Conservation (phyloP, 2,797 vertebrate genomes). For the Mergus octosetaceus region DNA sequence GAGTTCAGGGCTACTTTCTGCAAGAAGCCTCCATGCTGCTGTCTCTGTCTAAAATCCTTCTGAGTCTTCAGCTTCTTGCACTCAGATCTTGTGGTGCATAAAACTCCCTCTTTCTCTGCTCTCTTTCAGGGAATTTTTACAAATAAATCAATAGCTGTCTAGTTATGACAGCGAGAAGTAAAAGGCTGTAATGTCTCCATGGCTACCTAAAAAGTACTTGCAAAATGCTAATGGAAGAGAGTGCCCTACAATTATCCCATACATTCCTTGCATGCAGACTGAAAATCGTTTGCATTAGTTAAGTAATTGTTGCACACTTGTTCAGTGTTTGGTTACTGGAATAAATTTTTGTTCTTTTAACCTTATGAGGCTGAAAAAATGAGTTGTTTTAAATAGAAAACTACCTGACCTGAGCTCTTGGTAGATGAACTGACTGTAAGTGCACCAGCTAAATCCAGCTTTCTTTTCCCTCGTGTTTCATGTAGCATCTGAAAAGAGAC, state of each 20-base stretch:
- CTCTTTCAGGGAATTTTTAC: conserved; percentile 31
- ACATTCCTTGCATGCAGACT: conserved; percentile 35
- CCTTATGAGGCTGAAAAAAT: conserved; percentile 4
- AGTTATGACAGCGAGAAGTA: conserved; percentile 38
- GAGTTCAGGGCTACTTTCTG: not conserved
- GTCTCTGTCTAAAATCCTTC: not conserved
- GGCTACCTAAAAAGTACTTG: conserved; percentile 42
- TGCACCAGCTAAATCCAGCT: not conserved
- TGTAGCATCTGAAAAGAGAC: conserved; percentile 49
- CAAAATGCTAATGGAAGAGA: conserved; percentile 5
- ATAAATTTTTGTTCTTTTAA: conserved; percentile 7
- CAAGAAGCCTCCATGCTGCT: fast-evolving
- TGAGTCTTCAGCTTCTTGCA: not conserved
- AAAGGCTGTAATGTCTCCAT: conserved; percentile 15
- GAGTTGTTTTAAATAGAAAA: not conserved
- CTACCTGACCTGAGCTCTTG: not conserved
- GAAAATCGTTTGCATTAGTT: conserved; percentile 54
- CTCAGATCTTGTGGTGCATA: not conserved
- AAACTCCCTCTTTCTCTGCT: not conserved
- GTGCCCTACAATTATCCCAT: conserved; percentile 11
- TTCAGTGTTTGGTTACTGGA: not conserved
- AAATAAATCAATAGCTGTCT: conserved; percentile 37
- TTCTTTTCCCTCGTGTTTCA: not conserved
- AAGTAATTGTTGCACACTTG: conserved; percentile 8
- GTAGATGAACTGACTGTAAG: conserved; percentile 11